These are phyloP conservation scores for Tiphia femorata DNA, from an alignment of 2,888 invertebrate species.

Conservation along the genomic window DNA sequence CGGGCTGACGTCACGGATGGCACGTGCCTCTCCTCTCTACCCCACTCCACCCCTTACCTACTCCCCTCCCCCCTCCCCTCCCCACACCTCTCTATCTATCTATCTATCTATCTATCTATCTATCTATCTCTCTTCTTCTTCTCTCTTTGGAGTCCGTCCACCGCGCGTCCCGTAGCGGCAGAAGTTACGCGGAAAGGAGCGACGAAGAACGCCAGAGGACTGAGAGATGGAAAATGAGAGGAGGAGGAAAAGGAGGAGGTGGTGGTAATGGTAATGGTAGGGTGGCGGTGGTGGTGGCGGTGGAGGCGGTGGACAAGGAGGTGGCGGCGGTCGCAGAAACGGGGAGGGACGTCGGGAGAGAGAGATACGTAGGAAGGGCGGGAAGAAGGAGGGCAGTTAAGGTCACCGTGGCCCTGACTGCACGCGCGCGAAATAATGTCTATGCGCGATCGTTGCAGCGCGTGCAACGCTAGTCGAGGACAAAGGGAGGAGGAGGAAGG, in stretches of 20 bases:
- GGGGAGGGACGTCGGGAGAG: conserved; percentile 24
- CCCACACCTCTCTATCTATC: too few species aligned
- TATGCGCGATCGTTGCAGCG: conserved; percentile 38
- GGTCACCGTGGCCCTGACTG: conserved; percentile 75
- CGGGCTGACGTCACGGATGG: conserved; percentile 67
- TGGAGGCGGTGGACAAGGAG: conserved; percentile 26
- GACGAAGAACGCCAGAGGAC: conserved; percentile 24
- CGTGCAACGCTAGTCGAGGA: conserved; percentile 1
- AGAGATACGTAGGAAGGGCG: conserved; percentile 25
- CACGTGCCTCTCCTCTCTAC: conserved; percentile 62
- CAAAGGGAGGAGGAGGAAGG: background rate
- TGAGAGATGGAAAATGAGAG: conserved; percentile 27
- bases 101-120: too few species aligned
- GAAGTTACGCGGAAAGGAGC: conserved; percentile 37
- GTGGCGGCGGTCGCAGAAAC: too few species aligned
- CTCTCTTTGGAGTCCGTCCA: too few species aligned
- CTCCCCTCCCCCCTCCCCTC: background rate
- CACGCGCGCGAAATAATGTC: conserved; percentile 68
- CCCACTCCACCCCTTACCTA: conserved; percentile 41
- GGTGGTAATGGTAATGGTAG: background rate
- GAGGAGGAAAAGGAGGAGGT: conserved; percentile 24
- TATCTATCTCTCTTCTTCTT: too few species aligned
- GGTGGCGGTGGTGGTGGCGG: too few species aligned
- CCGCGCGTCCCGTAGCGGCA: conserved; percentile 13
- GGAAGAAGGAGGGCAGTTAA: conserved; percentile 71